phyloP scores from a whole-genome alignment of 1,140 invertebrate genomes.

The Drosophila prosaltans region DNA sequence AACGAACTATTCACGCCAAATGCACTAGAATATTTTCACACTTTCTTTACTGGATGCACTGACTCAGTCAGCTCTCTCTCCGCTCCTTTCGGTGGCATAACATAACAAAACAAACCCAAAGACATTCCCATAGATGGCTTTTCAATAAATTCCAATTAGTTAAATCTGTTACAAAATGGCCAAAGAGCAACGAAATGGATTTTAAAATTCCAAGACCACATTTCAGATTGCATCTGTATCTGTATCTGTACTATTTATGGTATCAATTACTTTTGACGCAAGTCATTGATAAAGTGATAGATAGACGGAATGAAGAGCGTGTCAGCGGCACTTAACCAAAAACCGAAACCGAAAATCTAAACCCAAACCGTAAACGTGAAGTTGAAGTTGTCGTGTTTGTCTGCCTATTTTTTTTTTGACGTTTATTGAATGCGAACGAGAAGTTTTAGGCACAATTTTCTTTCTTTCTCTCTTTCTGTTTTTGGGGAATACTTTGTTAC shows the following conservation, averaged over 20 bases:
- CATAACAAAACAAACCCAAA: conserved; percentile 42
- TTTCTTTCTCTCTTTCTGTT: neutral
- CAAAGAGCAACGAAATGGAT: conserved; percentile 2
- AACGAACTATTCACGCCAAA: too few species aligned
- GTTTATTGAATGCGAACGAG: conserved; percentile 74
- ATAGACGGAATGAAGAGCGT: conserved; percentile 32
- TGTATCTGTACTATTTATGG: conserved; percentile 43
- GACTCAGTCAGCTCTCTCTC: too few species aligned
- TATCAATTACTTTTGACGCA: conserved; percentile 71
- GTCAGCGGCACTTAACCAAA: conserved; percentile 50
- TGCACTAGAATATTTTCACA: too few species aligned
- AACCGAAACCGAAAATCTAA: conserved; percentile 19
- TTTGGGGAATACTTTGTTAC: conserved; percentile 26
- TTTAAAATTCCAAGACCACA: conserved; percentile 3
- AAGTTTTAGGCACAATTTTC: conserved; percentile 45
- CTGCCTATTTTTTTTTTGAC: conserved; percentile 35
- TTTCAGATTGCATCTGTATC: conserved; percentile 27
- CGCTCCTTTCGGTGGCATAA: neutral
- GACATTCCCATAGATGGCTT: conserved; percentile 25
- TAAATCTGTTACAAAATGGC: conserved; percentile 48
- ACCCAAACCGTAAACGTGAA: conserved; percentile 3
- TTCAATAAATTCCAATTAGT: conserved; percentile 71
- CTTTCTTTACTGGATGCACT: too few species aligned
- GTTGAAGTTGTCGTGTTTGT: conserved; percentile 6
- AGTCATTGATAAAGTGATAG: conserved; percentile 68